Base-by-base conservation (phyloP, 2,888 invertebrate species). In the Amblyteles armatorius region DNA sequence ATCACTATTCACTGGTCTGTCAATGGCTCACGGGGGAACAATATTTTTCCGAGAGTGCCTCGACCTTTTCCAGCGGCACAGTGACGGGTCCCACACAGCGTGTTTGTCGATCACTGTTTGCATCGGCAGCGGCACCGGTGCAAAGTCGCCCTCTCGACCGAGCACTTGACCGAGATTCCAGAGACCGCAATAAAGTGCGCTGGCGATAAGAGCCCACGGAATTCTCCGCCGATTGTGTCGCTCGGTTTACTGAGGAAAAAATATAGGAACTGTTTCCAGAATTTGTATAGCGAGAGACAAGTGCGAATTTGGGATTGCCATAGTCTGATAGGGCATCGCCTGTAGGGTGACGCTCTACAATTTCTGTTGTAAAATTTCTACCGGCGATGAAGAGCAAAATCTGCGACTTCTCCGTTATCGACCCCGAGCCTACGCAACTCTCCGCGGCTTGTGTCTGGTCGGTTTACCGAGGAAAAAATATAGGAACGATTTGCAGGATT, bases 101-200 rank as follows among this genome's bases (percentile, higher is more conserved):
- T 63, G 50, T 63, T 65, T 50, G 71, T 73, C 67, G 67, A 67
- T 67, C 36, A 40, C 67, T 67, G 65, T 55, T 65, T 40, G 65
- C 72, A 76, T 11, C 74, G 63, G 71, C 69, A 69, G 63, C 65
- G 57, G 76, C 79, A 74, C 36, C 73, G 22, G 33, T 52, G 68
- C 81, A 74, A 81, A 74, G 81, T 78, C 81, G 81, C 78, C 73
- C 78, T 77, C 82, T 80, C 82, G 76, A 81, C 74, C 74, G 67
- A 83, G 80, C 82, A 84, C 86, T 87, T 88, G 86, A 86, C 87
- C 87, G 82, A 83, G 79, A 85, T 86, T 82, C 69, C 44, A 16
- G 52, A 80, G 83, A 79, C 79, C 85, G 86, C 77, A 83, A 78
- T 73, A 80, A 65, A 60, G 81, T 72, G 50, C 44, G 76, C 76